Base-by-base conservation (phyloP, 2,888 invertebrate species). In the Oligia latruncula region DNA sequence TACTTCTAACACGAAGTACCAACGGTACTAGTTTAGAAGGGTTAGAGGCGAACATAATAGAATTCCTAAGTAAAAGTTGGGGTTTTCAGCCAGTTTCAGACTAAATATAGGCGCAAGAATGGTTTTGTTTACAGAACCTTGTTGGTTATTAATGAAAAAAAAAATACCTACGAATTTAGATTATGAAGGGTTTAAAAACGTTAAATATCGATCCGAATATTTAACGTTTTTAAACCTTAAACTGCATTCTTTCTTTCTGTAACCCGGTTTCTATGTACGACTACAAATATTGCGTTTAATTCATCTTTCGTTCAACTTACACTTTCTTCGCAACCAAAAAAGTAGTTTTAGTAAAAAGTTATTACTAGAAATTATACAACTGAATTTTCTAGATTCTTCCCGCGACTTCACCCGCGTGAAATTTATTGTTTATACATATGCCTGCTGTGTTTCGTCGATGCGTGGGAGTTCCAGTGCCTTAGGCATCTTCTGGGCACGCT, bases 1-100 rank as follows among this genome's bases (percentile, higher is more conserved):
- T 91, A 91, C 89, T 90, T 89, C 86, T 85, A 88, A 88, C 88
- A 87, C 82, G 83, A 89, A 90, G 89, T 89, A 89, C 86, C 58
- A 66, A 67, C 29, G 86, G 80, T 88, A 87, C 89, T 90, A 87
- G 87, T 82, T 86, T 68, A 77, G 80, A 88, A 87, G 88, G 87
- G 89, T 88, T 89, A 77, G 78, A 78, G 79, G 68, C 40, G 65
- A 73, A 80, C 64, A 83, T 83, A 80, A 81, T 81, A 67, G 77
- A 72, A 77, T 77, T 75, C 13, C 55, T 71, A 35, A 74, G 73
- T 78, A 68, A 73, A 77, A 71, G 67, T 78, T 68, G 13, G 15
- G 35, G 64, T 52, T 76, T 29, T 40, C 15, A 11, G 0, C 23
- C 2, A 60, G 35, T 40, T 75, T 23, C 5, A 40, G 20, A 17